Evolutionary conservation across 2,888 invertebrate species (phyloP), one percentile per base, ranked within the genome.

Genomic region (Scelioninae gen. 1): DNA sequence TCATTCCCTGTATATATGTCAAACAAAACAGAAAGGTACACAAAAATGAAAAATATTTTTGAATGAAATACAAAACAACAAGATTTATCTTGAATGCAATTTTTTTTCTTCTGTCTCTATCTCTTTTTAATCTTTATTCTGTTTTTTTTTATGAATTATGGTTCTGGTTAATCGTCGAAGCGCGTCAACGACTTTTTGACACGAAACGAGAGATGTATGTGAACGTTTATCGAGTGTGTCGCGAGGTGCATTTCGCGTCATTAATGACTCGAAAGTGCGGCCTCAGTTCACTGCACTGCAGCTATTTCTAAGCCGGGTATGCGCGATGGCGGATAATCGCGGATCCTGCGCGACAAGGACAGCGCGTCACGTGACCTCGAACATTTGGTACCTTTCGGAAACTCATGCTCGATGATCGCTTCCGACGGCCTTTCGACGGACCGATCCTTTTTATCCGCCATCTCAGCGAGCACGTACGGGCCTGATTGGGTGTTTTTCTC

Each of bases 231-330:
- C 68, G 79, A 72, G 51, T 79, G 49, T 58, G 51, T 56, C 56
- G 56, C 49, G 60, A 40, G 58, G 16, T 62, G 56, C 63, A 69
- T 76, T 81, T 60, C 76, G 53, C 51, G 76, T 82, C 77, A 76
- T 55, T 77, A 63, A 72, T 80, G 72, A 78, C 66, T 55, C 66
- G 79, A 79, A 79, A 75, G 60, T 78, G 71, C 75, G 79, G 63
- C 56, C 47, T 85, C 82, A 84, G 85, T 84, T 86, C 72, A 86
- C 86, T 86, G 87, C 85, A 85, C 86, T 90, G 90, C 90, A 90
- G 90, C 85, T 91, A 90, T 90, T 90, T 91, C 90, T 90, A 90
- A 90, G 66, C 63, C 55, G 81, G 71, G 77, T 74, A 55, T 77
- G 29, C 58, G 68, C 51, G 78, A 78, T 83, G 79, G 75, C 75